Evolutionary conservation across 1,140 invertebrate genomes (phyloP).

Genomic region (Hypsibius dujardini): DNA sequence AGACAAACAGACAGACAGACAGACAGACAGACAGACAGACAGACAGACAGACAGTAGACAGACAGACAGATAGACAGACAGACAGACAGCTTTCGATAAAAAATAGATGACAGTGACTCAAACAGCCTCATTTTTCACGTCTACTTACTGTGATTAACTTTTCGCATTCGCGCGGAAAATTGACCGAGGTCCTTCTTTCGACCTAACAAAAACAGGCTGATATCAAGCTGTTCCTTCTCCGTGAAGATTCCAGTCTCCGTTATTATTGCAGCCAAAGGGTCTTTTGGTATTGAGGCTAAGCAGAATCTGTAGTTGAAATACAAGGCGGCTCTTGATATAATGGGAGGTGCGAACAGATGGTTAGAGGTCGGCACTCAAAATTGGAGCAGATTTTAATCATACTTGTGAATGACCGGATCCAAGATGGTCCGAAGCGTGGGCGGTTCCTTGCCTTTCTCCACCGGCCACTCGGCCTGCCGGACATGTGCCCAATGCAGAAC

Average conservation of each 20-base stretch:
- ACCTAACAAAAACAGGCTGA: constrained; percentile 1
- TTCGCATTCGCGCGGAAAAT: neutral
- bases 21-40: too few relatives aligned
- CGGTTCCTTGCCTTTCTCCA: neutral
- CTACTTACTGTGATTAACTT: neutral
- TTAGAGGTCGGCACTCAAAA: too few relatives aligned
- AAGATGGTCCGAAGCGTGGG: neutral
- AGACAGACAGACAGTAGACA: too few relatives aligned
- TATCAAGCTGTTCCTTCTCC: neutral
- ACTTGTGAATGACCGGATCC: neutral
- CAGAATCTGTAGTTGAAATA: neutral
- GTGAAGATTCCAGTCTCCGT: neutral
- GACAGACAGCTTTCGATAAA: too few relatives aligned
- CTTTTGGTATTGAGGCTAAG: neutral
- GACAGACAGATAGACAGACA: too few relatives aligned
- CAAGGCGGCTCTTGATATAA: too few relatives aligned
- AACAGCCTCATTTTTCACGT: too few relatives aligned
- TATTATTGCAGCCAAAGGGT: neutral
- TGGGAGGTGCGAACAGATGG: too few relatives aligned
- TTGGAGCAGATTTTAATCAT: too few relatives aligned
- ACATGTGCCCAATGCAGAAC: neutral
- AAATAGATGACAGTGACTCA: too few relatives aligned
- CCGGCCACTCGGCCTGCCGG: neutral
- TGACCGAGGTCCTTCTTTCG: neutral
- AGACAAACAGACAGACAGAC: too few relatives aligned